A percentile compares a stretch with the other conserved stretches of the same genome.
Evolutionary conservation across 2,113 vertebrate species (phyloP).

Genomic region (Hepsetus odoe): DNA sequence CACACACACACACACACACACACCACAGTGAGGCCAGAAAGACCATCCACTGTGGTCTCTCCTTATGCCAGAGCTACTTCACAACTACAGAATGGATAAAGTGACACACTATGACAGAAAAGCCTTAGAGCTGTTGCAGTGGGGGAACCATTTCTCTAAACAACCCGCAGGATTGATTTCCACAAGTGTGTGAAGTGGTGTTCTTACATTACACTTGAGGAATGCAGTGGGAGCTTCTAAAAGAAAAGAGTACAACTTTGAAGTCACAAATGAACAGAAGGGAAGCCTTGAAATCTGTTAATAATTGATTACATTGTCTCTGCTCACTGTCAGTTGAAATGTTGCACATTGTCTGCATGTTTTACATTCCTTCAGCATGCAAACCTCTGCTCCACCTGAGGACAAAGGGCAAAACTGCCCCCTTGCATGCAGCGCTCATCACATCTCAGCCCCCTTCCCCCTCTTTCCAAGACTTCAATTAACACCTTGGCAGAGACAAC

Average conservation of each 20-base stretch:
- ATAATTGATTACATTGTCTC: conserved; percentile 22
- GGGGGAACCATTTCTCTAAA: neutral
- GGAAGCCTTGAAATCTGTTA: neutral
- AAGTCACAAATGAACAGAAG: conserved; percentile 1
- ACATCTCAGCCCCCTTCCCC: neutral
- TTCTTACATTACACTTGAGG: conserved; percentile 12
- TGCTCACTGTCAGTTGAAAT: neutral
- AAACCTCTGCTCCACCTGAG: conserved; percentile 21
- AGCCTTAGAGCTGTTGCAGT: neutral
- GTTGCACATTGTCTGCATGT: neutral
- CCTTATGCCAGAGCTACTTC: neutral
- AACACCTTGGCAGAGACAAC: too few relatives aligned
- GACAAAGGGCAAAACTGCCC: conserved; percentile 34
- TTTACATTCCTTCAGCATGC: conserved; percentile 19
- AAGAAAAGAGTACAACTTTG: neutral
- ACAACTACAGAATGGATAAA: neutral
- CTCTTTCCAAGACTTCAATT: too few relatives aligned
- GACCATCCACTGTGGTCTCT: neutral
- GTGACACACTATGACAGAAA: neutral
- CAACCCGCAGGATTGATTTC: conserved; percentile 2
- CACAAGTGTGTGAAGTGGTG: conserved; percentile 9
- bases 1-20: conserved; percentile 45
- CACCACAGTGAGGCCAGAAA: conserved; percentile 22
- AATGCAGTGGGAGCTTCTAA: conserved; percentile 32
- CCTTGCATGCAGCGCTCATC: neutral